phyloP scores from a whole-genome alignment of 92 coral and sea anemone species.

The Zoanthus sansibaricus region DNA sequence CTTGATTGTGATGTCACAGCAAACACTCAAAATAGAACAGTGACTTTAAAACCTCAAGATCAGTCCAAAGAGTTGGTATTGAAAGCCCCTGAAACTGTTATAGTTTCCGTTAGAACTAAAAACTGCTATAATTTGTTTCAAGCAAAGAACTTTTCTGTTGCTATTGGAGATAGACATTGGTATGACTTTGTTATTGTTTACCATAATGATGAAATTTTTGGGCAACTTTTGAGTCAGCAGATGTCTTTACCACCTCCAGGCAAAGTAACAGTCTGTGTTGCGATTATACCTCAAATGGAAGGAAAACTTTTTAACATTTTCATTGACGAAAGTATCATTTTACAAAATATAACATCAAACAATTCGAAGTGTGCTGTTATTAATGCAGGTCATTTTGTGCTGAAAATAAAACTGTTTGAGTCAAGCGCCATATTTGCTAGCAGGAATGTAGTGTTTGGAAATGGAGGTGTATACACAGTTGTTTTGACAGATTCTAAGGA shows the following conservation, averaged over 20 bases:
- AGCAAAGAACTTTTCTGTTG: slow-evolving; percentile 13
- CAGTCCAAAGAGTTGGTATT: slow-evolving; percentile 58
- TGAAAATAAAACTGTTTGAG: slow-evolving; percentile 42
- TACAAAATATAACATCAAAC: slow-evolving; percentile 42
- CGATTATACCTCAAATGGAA: slow-evolving; percentile 8
- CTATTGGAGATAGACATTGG: slow-evolving; percentile 52
- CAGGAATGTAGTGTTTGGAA: slow-evolving; percentile 39
- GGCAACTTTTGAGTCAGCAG: slow-evolving; percentile 51
- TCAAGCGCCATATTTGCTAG: slow-evolving; percentile 32
- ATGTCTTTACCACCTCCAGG: slow-evolving; percentile 63
- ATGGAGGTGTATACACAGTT: slow-evolving; percentile 66
- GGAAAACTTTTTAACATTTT: slow-evolving; percentile 38
- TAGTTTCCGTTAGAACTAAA: slow-evolving; percentile 25
- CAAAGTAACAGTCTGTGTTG: slow-evolving; percentile 61
- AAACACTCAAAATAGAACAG: slow-evolving; percentile 33
- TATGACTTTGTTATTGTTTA: slow-evolving; percentile 62
- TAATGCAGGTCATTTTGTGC: slow-evolving; percentile 56
- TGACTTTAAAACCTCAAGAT: slow-evolving; percentile 37
- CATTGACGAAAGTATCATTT: slow-evolving; percentile 41
- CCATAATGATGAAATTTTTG: slow-evolving; percentile 24
- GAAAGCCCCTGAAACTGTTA: slow-evolving; percentile 24
- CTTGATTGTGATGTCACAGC: slow-evolving; percentile 53
- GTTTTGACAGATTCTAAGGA: slow-evolving; percentile 48
- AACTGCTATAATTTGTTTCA: background rate
- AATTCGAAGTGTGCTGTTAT: slow-evolving; percentile 49